Conservation (phyloP, 1,140 invertebrate genomes). For the Thaumatotibia leucotreta region DNA sequence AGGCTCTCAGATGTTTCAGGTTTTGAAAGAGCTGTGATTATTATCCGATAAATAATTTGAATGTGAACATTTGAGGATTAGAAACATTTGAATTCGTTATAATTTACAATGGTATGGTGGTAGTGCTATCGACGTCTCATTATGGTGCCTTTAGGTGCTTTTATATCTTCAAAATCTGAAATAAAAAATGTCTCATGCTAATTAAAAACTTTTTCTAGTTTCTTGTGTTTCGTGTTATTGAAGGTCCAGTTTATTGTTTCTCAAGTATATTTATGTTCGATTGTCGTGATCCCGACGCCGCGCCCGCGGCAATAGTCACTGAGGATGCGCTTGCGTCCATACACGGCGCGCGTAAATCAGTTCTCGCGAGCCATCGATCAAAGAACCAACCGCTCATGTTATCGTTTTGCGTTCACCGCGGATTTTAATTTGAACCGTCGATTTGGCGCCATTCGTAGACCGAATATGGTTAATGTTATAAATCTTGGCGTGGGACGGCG, state of each 20-base stretch:
- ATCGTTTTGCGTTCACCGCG: constrained; percentile 61
- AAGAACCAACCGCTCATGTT: constrained; percentile 35
- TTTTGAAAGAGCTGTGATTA: not conserved
- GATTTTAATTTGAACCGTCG: constrained; percentile 72
- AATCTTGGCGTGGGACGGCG: constrained; percentile 59
- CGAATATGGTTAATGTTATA: constrained; percentile 74
- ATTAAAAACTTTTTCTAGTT: too few species aligned
- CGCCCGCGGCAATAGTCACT: constrained; percentile 22
- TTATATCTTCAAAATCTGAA: too few species aligned
- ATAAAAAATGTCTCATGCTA: too few species aligned
- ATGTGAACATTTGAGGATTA: not conserved
- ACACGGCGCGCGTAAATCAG: constrained; percentile 53
- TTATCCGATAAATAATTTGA: not conserved
- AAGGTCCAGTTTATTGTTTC: not conserved
- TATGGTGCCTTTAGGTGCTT: too few species aligned
- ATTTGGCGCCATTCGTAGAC: constrained; percentile 70
- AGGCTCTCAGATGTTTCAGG: constrained; percentile 18
- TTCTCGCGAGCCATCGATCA: constrained; percentile 52
- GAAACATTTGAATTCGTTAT: too few species aligned
- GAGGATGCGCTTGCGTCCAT: constrained; percentile 26
- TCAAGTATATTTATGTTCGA: not conserved
- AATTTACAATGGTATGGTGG: too few species aligned
- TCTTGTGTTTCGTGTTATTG: too few species aligned
- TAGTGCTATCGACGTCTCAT: too few species aligned
- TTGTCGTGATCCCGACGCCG: not conserved